These are phyloP conservation scores for Balaenoptera acutorostrata DNA, from an alignment of 2,113 vertebrate species.

Conservation along the genomic window DNA sequence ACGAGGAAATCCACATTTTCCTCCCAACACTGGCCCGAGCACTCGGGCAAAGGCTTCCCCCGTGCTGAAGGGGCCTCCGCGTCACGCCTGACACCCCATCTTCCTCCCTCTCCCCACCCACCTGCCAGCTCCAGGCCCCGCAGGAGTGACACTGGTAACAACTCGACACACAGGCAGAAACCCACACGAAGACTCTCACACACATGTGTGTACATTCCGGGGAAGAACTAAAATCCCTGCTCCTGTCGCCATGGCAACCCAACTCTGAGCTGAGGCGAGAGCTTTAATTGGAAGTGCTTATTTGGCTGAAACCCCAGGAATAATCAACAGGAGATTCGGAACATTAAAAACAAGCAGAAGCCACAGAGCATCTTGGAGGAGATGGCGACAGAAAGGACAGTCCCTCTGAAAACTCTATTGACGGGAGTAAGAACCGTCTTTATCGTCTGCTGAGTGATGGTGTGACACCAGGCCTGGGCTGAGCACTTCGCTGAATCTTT, in stretches of 20 bases:
- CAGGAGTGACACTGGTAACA: neutral
- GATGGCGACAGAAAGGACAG: constrained; percentile 68
- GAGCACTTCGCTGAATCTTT: fast-evolving
- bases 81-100: fast-evolving
- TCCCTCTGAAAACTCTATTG: constrained; percentile 43
- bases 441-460: fast-evolving
- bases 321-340: constrained; percentile 82
- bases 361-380: constrained; percentile 1
- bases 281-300: constrained; percentile 81
- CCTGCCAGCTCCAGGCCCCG: neutral
- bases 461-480: fast-evolving
- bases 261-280: constrained; percentile 24
- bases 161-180: neutral
- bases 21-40: fast-evolving
- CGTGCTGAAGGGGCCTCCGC: fast-evolving
- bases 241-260: constrained; percentile 77
- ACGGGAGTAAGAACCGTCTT: fast-evolving
- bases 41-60: neutral
- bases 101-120: neutral
- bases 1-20: fast-evolving
- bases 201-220: neutral
- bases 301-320: constrained; percentile 80
- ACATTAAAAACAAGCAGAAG: constrained; percentile 79
- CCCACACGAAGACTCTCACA: neutral
- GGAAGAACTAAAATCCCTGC: constrained; percentile 25